Conservation (phyloP, 1,140 invertebrate species). For the Arion vulgaris region DNA sequence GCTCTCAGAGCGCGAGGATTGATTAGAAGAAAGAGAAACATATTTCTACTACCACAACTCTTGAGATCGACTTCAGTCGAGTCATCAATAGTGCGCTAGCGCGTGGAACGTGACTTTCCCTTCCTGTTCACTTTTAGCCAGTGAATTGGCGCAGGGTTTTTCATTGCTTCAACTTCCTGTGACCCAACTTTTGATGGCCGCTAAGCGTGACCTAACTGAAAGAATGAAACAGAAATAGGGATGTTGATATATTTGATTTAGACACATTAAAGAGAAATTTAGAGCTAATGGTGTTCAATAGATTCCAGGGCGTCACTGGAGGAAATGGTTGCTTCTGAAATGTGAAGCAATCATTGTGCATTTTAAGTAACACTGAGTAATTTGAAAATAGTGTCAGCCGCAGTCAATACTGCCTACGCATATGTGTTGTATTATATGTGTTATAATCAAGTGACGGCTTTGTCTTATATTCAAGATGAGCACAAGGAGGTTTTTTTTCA, state of each 20-base stretch:
- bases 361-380: too few species aligned
- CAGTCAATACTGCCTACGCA: too few species aligned
- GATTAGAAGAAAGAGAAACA: constrained; percentile 40
- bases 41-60: constrained; percentile 3
- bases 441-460: too few species aligned
- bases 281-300: constrained; percentile 30
- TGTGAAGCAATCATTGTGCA: too few species aligned
- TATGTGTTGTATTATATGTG: too few species aligned
- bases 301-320: not conserved
- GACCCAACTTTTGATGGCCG: constrained; percentile 3
- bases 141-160: not conserved
- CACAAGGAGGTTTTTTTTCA: too few species aligned
- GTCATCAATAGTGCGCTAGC: constrained; percentile 18
- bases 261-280: constrained; percentile 26
- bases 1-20: constrained; percentile 34
- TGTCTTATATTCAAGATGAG: too few species aligned
- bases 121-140: constrained; percentile 28
- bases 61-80: constrained; percentile 20
- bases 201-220: constrained; percentile 20
- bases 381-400: too few species aligned
- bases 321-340: too few species aligned
- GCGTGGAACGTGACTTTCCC: constrained; percentile 21
- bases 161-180: not conserved
- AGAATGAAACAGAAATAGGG: not conserved
- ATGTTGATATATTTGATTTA: constrained; percentile 17